phyloP scores from a whole-genome alignment of 2,888 invertebrate species.

The Eulithis testata region DNA sequence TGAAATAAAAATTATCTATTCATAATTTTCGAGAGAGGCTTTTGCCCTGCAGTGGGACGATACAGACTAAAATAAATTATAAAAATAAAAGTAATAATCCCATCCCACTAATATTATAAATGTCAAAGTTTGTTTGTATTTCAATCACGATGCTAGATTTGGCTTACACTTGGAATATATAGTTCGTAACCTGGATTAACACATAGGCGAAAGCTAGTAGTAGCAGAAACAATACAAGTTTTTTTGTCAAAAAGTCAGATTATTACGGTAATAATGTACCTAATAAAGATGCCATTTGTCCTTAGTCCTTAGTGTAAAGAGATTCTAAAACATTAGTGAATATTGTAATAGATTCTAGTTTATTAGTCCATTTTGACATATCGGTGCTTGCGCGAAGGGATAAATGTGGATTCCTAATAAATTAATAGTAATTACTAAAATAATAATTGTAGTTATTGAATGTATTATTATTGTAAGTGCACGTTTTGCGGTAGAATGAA shows the following conservation, averaged over 20 bases:
- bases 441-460: constrained; percentile 48
- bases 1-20: too few relatives aligned
- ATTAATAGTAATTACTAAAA: constrained; percentile 43
- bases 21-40: too few relatives aligned
- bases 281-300: constrained; percentile 66
- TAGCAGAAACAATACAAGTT: too few relatives aligned
- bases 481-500: constrained; percentile 59
- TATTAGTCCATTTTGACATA: constrained; percentile 77
- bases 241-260: constrained; percentile 49
- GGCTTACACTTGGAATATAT: too few relatives aligned
- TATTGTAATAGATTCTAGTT: constrained; percentile 54
- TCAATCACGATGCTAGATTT: too few relatives aligned
- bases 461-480: constrained; percentile 50
- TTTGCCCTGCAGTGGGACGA: too few relatives aligned
- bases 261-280: constrained; percentile 45
- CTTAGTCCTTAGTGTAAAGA: constrained; percentile 63
- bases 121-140: too few relatives aligned
- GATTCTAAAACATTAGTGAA: constrained; percentile 71
- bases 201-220: too few relatives aligned
- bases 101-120: too few relatives aligned
- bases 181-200: too few relatives aligned
- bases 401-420: constrained; percentile 68
- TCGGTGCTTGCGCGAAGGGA: constrained; percentile 79
- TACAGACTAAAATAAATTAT: too few relatives aligned
- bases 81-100: too few relatives aligned